Evolutionary conservation across 2,888 invertebrate genomes (phyloP).

Genomic region (Drosophila ezoana): DNA sequence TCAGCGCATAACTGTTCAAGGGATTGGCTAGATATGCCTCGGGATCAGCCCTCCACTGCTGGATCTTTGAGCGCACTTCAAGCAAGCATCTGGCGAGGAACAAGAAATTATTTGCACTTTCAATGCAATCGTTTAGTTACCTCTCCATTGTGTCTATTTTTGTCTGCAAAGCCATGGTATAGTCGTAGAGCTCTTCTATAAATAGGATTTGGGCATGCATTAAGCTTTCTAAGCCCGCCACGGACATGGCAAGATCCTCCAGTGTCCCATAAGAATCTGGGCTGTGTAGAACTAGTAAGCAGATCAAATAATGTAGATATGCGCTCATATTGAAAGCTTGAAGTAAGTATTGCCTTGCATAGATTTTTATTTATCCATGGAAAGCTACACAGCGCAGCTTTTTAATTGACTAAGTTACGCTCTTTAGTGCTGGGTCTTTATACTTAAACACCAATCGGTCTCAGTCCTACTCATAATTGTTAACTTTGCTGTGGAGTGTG

Average conservation of each 20-base stretch:
- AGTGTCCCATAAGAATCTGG: background rate
- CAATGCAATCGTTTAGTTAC: conserved; percentile 4
- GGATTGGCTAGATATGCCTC: conserved; percentile 32
- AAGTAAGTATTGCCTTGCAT: background rate
- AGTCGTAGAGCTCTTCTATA: conserved; percentile 25
- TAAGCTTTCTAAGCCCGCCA: conserved; percentile 15
- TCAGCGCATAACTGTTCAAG: conserved; percentile 33
- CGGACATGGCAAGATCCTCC: conserved; percentile 26
- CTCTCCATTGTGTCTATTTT: conserved; percentile 40
- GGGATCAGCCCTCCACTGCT: conserved; percentile 1
- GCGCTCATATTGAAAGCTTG: conserved; percentile 20
- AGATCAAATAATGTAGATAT: background rate
- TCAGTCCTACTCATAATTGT: background rate
- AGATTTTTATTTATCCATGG: too few relatives aligned
- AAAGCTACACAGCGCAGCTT: background rate
- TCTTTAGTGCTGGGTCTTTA: background rate
- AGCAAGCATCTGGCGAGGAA: conserved; percentile 26
- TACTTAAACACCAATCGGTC: background rate
- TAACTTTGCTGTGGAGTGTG: background rate
- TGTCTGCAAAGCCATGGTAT: conserved; percentile 3
- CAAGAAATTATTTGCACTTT: background rate
- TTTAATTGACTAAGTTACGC: background rate
- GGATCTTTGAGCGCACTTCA: conserved; percentile 17
- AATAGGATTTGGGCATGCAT: conserved; percentile 20
- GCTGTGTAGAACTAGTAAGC: conserved; percentile 1